Evolutionary conservation across 1,140 invertebrate species (phyloP).

Genomic region (Meteorus sp.): DNA sequence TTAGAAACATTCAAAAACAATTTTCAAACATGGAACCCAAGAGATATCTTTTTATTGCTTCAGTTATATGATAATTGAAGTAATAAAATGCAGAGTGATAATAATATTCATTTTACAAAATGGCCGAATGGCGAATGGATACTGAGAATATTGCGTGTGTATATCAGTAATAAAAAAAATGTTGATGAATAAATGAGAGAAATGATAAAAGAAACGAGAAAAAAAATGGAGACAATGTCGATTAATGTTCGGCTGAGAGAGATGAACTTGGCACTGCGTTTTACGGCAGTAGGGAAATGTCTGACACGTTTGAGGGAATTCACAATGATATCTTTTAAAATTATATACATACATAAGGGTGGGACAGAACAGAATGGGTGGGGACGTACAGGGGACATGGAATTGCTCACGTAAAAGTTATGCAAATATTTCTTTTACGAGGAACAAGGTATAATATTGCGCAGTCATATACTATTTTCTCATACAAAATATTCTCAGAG

Average conservation of each 20-base stretch:
- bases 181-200: too few species aligned
- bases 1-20: slow-evolving; percentile 12
- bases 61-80: slow-evolving; percentile 38
- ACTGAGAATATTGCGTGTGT: too few species aligned
- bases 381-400: not conserved
- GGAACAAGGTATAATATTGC: slow-evolving; percentile 19
- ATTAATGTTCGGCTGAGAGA: not conserved
- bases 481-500: slow-evolving; percentile 26
- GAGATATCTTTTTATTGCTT: slow-evolving; percentile 35
- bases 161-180: too few species aligned
- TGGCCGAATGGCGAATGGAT: too few species aligned
- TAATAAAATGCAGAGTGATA: too few species aligned
- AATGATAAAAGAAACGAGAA: too few species aligned
- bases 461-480: slow-evolving; percentile 27
- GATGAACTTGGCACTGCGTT: not conserved
- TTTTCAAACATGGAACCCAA: slow-evolving; percentile 36
- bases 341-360: not conserved
- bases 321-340: not conserved
- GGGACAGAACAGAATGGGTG: too few species aligned
- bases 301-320: slow-evolving; percentile 17
- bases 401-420: slow-evolving; percentile 28
- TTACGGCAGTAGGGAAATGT: not conserved
- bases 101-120: too few species aligned
- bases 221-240: too few species aligned
- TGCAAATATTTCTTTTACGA: slow-evolving; percentile 29